Base-by-base conservation (phyloP, 1,140 invertebrate genomes). In the Helicoverpa zea region DNA sequence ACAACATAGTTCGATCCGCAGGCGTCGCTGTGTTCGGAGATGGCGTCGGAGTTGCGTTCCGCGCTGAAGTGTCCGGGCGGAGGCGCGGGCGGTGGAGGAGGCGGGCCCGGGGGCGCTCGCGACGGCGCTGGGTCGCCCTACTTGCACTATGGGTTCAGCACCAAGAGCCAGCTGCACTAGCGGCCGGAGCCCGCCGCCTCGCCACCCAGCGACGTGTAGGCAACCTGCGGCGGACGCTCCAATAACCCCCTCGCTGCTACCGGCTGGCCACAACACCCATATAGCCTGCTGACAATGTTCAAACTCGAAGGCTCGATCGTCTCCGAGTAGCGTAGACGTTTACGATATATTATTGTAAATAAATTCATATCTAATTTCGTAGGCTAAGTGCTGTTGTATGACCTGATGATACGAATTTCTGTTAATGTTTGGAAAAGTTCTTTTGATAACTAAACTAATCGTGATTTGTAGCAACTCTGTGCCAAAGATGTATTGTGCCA, bases 1-100 rank as follows among this genome's bases (percentile, higher is more conserved):
- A 61, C 13, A n/a, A 11, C 12, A 13, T 14, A 29, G 18, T 61
- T 89, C 80, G 89, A 78, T 87, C 81, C 80, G 81, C 95, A 97
- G 96, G 96, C 96, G 63, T 97, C 96, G 58, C 94, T 97, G 83
- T 97, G 96, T 94, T 96, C 96, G 78, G 96, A 97, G 93, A 97
- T 97, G 96, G 96, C 96, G 58, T 95, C 96, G 56, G 97, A 97
- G 91, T 93, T 97, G 82, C 96, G 96, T 83, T 97, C 97, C 83
- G 97, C 96, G 58, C 90, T 97, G 79, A 96, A 96, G 87, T 97
- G 96, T 87, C 96, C 96, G 35, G 96, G 96, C 52, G 95, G 96
- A 30, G 95, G 94, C 2, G 96, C 96, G 75, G 95, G 92, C 49
- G 96, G 96, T 78, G 95, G 92, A 47, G 90, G 87, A 23, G 81